Conservation (phyloP, 2,888 invertebrate species). For the Elmis aenea region DNA sequence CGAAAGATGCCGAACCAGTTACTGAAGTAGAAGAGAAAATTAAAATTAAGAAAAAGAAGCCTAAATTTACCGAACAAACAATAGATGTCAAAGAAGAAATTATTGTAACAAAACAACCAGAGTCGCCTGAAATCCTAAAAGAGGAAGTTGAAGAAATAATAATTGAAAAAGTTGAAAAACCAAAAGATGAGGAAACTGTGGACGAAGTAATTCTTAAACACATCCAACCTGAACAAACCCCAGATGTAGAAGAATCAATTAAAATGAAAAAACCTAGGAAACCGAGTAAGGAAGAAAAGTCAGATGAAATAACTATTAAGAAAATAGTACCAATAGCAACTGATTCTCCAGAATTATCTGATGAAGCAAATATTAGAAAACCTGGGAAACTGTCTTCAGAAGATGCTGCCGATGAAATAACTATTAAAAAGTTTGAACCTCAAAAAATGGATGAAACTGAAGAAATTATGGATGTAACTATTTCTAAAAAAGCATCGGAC, state of each 20-base stretch:
- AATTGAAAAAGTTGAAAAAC: constrained; percentile 24
- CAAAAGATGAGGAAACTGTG: constrained; percentile 29
- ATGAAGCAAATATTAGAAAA: constrained; percentile 46
- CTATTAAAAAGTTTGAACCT: constrained; percentile 35
- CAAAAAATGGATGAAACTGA: constrained; percentile 30
- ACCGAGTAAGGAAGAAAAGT: constrained; percentile 40
- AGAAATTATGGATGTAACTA: constrained; percentile 33
- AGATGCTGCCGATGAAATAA: constrained; percentile 46
- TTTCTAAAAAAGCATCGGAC: constrained; percentile 30
- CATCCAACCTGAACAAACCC: constrained; percentile 23
- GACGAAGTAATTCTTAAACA: constrained; percentile 27
- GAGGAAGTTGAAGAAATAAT: constrained; percentile 1
- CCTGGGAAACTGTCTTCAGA: constrained; percentile 27
- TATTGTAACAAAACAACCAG: background rate
- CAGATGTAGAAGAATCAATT: constrained; percentile 31
- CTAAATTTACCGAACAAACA: background rate
- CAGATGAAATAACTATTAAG: constrained; percentile 46
- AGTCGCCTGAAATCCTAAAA: background rate
- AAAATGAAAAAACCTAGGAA: constrained; percentile 22
- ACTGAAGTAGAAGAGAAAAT: too few species aligned
- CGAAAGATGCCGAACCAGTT: too few species aligned
- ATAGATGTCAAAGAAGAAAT: background rate
- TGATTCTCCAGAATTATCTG: constrained; percentile 38
- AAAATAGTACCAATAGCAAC: constrained; percentile 29
- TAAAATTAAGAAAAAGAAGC: too few species aligned